Evolutionary conservation across 2,797 vertebrate genomes (phyloP), one percentile per base, ranked within the genome.

Genomic region (Carcharodon carcharias): DNA sequence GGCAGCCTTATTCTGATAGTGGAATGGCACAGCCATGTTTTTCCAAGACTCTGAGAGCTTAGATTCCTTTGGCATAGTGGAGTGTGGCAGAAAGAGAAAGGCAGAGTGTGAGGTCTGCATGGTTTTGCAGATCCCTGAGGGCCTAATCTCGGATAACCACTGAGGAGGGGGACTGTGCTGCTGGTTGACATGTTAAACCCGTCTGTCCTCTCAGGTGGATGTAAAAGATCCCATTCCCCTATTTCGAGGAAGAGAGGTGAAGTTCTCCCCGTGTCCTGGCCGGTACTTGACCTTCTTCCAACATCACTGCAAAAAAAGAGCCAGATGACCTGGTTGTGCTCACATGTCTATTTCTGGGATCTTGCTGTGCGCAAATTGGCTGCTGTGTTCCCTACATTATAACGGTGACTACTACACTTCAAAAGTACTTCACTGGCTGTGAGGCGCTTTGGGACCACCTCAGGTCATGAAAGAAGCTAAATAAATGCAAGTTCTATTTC

Each of bases 121-220:
- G 77, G 11, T n/a, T 82, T 82, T 85, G 97, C 96, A 97, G 97
- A 96, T 97, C 96, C 97, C 97, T 96, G 98, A 98, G 98, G 18
- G n/a, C 40, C 1, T 85, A 85, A 85, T 16, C 71, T 77, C 31
- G 0, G 28, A 12, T 31, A 9, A 85, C 40, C 18, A 23, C 40
- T 85, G 0, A 85, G n/a, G 4, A 40, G 45, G 40, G 45, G 40
- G 45, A 16, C 80, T 82, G 35, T 82, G 80, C 80, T 82, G 40
- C 7, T 18, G 18, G 16, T 45, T 2, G 80, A 85, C 0, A 1
- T 12, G 40, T 85, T 50, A 50, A 85, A 85, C 80, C n/a, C 5
- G 18, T 45, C 80, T 82, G 18, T n/a, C 40, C 16, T 6, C 40
- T 80, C n/a, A 12, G n/a, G 35, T 80, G 77, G 12, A 18, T 40